Evolutionary conservation across 2,888 invertebrate genomes (phyloP), one percentile per base, ranked within the genome.

Genomic region (Sturmia bella): DNA sequence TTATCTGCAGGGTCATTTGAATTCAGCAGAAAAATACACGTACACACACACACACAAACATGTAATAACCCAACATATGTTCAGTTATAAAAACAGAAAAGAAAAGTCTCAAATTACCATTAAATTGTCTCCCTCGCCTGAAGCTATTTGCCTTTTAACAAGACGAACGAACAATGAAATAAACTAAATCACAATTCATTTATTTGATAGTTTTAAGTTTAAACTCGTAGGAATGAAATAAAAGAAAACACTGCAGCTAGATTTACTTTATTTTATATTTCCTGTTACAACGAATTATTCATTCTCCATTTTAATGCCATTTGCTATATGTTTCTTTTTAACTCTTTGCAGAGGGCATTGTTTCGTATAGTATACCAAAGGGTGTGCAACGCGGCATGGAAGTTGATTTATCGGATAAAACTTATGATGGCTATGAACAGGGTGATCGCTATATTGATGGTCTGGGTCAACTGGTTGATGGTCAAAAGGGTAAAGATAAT

Each of bases 361-460:
- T 96, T 86, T 94, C 95, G 84, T 97, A 97, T 91, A 93, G 94
- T 85, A 94, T 95, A 92, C 95, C 95, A 32, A 94, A 95, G 90
- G 95, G 95, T 86, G 92, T 93, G 64, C 92, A 93, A 82, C 93
- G 94, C 87, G 93, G 95, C 70, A 92, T 94, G 80, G 95, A 95
- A 88, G 92, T 96, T 86, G 95, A 96, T 90, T 92, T 96, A 72
- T 93, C 94, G 77, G 96, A 97, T 92, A 93, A 93, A 85, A 95
- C 94, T 24, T 96, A 96, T 91, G 96, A 97, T 89, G 96, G 96
- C 54, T 91, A 91, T 76, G 93, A 94, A 86, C 93, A 94, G 87
- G 92, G 91, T 77, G 93, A 93, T 85, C 92, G 92, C 84, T 92
- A 94, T 85, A 93, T 92, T 82, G 94, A 94, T 66, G 96, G 96